Evolutionary conservation across 2,888 invertebrate species (phyloP).

Genomic region (Hylaea fasciaria): DNA sequence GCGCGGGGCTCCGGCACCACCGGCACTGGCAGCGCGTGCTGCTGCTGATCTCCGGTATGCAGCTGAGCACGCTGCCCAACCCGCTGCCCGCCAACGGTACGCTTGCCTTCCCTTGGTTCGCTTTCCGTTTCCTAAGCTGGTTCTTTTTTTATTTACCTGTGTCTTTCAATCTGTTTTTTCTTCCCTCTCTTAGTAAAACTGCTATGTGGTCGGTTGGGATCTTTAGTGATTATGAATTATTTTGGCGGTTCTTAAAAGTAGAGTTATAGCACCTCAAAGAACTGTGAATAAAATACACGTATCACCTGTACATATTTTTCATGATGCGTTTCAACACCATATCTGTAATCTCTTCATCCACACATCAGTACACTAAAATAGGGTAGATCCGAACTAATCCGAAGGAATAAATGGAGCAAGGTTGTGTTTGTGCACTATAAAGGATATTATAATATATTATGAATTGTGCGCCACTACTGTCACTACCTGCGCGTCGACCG

Average conservation of each 20-base stretch:
- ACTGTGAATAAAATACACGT: background rate
- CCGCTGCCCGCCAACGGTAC: constrained; percentile 87
- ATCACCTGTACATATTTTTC: background rate
- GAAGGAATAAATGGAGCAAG: no score
- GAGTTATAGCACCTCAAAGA: background rate
- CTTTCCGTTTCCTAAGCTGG: constrained; percentile 7
- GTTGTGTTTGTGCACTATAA: no score
- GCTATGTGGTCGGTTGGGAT: background rate
- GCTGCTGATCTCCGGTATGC: constrained; percentile 91
- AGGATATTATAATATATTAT: no score
- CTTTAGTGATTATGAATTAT: no score
- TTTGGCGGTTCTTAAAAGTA: no score
- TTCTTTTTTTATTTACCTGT: constrained; percentile 1
- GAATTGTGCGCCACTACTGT: no score
- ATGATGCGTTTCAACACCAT: background rate
- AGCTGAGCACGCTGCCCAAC: constrained; percentile 89
- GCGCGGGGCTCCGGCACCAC: constrained; percentile 91
- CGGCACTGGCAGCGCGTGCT: constrained; percentile 98
- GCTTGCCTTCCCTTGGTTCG: constrained; percentile 19
- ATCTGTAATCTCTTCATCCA: no score
- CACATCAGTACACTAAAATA: no score
- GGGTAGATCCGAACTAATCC: no score
- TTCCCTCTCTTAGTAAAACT: background rate
- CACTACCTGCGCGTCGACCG: background rate
- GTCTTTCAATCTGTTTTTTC: constrained; percentile 6